phyloP scores from a whole-genome alignment of 2,797 vertebrate species.

The Tapirus indicus region DNA sequence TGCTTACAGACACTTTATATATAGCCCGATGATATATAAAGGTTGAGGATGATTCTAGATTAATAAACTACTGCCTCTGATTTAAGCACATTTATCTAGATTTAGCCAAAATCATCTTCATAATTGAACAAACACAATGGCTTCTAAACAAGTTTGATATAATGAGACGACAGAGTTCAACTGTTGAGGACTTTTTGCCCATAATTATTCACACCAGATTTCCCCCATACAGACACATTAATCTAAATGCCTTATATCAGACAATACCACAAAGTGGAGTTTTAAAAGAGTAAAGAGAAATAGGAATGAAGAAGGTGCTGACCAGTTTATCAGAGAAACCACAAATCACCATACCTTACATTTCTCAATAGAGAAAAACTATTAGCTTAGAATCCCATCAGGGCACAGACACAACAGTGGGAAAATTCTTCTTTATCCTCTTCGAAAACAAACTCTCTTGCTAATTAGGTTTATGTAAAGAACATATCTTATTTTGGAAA shows the following conservation, averaged over 20 bases:
- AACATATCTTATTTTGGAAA: not conserved
- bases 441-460: not conserved
- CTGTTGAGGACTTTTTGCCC: not conserved
- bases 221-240: not conserved
- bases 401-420: not conserved
- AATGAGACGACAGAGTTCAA: not conserved
- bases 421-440: not conserved
- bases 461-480: not conserved
- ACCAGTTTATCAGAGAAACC: not conserved
- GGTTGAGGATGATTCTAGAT: not conserved
- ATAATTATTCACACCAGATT: not conserved
- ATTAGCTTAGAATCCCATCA: not conserved
- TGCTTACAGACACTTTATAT: not conserved
- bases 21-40: not conserved
- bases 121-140: not conserved
- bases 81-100: not conserved
- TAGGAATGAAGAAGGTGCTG: not conserved
- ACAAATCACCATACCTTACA: not conserved
- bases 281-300: not conserved
- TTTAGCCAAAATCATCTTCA: not conserved
- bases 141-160: not conserved
- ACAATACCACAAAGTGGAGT: not conserved
- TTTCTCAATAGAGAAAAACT: not conserved
- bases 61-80: not conserved
- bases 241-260: not conserved